A percentile compares a stretch with the other conserved stretches of the same genome.
phyloP scores from a whole-genome alignment of 2,113 vertebrate species.

The Orycteropus afer region DNA sequence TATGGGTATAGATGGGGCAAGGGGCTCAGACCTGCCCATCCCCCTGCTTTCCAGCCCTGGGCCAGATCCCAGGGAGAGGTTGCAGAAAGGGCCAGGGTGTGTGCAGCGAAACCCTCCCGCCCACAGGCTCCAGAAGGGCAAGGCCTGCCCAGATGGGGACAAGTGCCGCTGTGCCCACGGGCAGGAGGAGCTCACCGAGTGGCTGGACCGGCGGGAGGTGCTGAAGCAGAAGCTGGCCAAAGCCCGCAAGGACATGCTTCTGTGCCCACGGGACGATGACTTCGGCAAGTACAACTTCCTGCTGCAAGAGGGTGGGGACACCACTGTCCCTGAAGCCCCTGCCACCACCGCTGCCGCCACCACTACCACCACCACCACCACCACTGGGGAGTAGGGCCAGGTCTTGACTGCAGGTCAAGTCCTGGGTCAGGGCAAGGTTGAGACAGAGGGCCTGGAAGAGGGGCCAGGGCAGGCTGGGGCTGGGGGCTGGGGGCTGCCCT shows the following conservation, averaged over 20 bases:
- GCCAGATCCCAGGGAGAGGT: neutral
- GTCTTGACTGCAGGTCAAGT: neutral
- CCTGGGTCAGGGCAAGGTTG: constrained; percentile 47
- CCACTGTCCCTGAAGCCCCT: neutral
- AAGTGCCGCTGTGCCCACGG: constrained; percentile 95
- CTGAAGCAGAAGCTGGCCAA: constrained; percentile 93
- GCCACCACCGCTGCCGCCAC: neutral
- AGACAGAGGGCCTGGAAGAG: neutral
- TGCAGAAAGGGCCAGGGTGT: neutral
- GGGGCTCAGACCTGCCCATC: neutral
- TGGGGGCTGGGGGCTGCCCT: neutral
- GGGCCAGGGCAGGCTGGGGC: neutral
- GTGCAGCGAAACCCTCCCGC: constrained; percentile 37
- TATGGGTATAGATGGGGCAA: neutral
- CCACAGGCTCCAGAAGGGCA: constrained; percentile 87
- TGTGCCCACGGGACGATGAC: constrained; percentile 92
- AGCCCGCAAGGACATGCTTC: constrained; percentile 95
- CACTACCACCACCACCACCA: neutral
- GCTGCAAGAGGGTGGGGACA: constrained; percentile 85
- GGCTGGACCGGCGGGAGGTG: constrained; percentile 92
- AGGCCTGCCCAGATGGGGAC: constrained; percentile 91
- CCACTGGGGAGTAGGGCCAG: constrained; percentile 56
- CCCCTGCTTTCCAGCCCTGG: neutral
- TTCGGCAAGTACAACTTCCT: constrained; percentile 98
- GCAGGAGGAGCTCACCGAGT: constrained; percentile 93